These are phyloP conservation scores for Linepithema humile DNA, from an alignment of 1,140 invertebrate species.

Conservation along the genomic window DNA sequence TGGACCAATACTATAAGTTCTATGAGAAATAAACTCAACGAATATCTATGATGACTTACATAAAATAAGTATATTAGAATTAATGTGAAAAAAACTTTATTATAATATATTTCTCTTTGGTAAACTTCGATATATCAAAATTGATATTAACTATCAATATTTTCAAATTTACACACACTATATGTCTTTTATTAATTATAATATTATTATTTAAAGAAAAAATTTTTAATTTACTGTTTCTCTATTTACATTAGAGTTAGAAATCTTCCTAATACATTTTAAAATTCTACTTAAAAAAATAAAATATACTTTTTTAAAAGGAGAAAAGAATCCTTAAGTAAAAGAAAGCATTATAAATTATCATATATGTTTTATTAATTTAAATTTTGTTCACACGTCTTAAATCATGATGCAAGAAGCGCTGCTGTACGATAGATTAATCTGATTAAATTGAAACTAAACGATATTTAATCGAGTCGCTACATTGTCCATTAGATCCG, in stretches of 20 bases:
- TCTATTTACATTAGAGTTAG: no score
- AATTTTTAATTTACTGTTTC: no score
- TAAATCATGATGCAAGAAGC: neutral
- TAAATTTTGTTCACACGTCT: neutral
- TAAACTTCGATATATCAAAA: neutral
- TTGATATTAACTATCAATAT: neutral
- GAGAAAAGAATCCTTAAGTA: neutral
- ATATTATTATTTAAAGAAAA: neutral
- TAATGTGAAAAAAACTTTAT: neutral
- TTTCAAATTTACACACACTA: neutral
- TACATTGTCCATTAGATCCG: neutral
- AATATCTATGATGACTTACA: neutral
- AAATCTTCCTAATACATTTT: neutral
- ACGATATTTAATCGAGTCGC: conserved; percentile 1
- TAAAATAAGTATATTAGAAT: neutral
- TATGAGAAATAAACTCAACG: neutral
- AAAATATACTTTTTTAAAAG: no score
- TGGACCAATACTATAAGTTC: no score
- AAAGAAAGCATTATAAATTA: neutral
- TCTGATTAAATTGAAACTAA: neutral
- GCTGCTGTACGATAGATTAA: neutral
- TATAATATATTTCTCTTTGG: neutral
- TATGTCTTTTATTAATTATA: neutral
- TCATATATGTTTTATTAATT: neutral
- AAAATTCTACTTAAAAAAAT: no score